Conservation (phyloP, 1,140 invertebrate species). For the Dufourea novaeangliae region DNA sequence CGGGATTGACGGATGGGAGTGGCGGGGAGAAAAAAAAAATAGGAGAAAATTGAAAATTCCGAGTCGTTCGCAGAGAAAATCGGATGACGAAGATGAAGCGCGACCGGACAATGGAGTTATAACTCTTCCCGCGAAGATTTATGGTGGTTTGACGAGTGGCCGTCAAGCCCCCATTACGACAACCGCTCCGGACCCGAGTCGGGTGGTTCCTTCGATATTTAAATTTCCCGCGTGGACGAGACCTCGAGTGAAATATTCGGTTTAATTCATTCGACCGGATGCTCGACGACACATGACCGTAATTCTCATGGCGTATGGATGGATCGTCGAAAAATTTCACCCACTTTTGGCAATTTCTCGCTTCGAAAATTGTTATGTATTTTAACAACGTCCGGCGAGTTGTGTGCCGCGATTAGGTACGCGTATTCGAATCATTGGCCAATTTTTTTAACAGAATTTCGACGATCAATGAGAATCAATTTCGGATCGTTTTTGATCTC, state of each 20-base stretch:
- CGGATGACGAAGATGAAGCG: constrained; percentile 35
- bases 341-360: not conserved
- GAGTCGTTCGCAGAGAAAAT: constrained; percentile 23
- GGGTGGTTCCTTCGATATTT: not conserved
- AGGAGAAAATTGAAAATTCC: constrained; percentile 46
- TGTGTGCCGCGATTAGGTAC: not conserved
- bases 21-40: constrained; percentile 4
- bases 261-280: not conserved
- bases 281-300: too few species aligned
- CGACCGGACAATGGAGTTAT: constrained; percentile 32
- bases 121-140: constrained; percentile 28
- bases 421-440: too few species aligned
- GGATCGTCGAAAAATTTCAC: not conserved
- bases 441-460: constrained; percentile 7
- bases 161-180: not conserved
- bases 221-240: too few species aligned
- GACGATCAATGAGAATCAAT: not conserved
- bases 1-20: constrained; percentile 20
- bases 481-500: too few species aligned
- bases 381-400: constrained; percentile 1
- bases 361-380: constrained; percentile 9
- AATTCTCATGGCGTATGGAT: too few species aligned
- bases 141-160: constrained; percentile 30
- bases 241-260: not conserved
- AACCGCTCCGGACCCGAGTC: not conserved